Base-by-base conservation (phyloP, 2,797 vertebrate species). In the Halcyon smyrnensis region DNA sequence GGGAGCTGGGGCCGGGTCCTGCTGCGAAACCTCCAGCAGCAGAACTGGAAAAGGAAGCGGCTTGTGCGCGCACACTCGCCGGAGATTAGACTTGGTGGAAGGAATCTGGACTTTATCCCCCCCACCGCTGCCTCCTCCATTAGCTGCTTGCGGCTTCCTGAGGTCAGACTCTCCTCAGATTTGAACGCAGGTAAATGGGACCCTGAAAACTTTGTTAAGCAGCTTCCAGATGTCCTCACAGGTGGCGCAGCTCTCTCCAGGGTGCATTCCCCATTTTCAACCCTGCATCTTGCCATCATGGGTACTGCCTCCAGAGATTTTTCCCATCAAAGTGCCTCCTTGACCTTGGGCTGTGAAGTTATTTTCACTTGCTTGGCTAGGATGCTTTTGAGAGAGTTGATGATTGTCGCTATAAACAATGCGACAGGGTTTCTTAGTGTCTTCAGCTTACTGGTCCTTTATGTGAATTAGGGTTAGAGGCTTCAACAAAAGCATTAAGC, bases 61-160 rank as follows among this genome's bases (percentile, higher is more conserved):
- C 79, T 46, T 34, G 41, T 81, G 91, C 59, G 75, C 56, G 15
- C 54, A 59, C 90, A 6, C 50, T 81, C 77, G 79, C 90, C 92
- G 45, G 78, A 69, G 90, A 95, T 97, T 90, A 95, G 60, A 30
- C 57, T 59, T 20, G 37, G n/a, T 77, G 80, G 78, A 77, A 95
- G 53, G 90, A 95, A 89, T 36, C 94, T 92, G 93, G 94, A 95
- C 93, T 96, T 97, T 90, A 97, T 89, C 65, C 87, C 76, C 53
- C 41, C 28, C 65, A 18, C 60, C 5, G 54, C 84, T 59, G 79
- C 93, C 87, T 86, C 76, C 87, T 95, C 77, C 21, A 59, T 92
- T 62, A 89, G 87, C 87, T 67, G 87, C 78, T 20, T n/a, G 90
- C 69, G 51, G 90, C 78, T 85, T 82, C 88, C 81, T 4, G 64